Base-by-base conservation (phyloP, 2,888 invertebrate species). In the Hypomecis punctinalis region DNA sequence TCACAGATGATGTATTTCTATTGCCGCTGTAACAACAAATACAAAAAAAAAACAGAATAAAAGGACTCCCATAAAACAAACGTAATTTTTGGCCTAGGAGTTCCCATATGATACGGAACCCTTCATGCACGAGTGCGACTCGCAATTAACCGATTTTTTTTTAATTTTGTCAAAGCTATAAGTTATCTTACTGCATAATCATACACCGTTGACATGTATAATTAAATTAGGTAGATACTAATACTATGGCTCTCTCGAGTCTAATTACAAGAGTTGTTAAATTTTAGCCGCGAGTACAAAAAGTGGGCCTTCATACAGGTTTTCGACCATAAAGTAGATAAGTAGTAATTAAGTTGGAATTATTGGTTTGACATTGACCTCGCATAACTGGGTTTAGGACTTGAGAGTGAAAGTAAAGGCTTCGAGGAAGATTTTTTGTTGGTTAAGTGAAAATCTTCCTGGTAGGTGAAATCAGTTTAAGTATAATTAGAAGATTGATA, bases 341-440 rank as follows among this genome's bases (percentile, higher is more conserved):
- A 67, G 64, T 60, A 63, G 59, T 67, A 71, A 68, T 67, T 65
- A 66, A 55, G 55, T 46, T 63, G 59, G 52, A 68, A 57, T 65
- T 59, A 68, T 71, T 57, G 65, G 59, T 63, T 63, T 68, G 67
- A 67, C 67, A 56, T 61, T 68, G 68, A 67, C 70, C 70, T 67
- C 68, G 60, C 0, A 51, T 52, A 61, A 61, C 67, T 66, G 65
- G 63, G 61, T 49, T 61, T 57, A 45, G 65, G 57, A 59, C 47
- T 35, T 11, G 48, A 57, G 11, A 60, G 65, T 66, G 65, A 66
- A 66, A 57, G 65, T 57, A 8, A 47, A 9, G 47, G 23, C 43
- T 36, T 45, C 33, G 6, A n/a, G 37, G 37, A 36, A 48, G 11
- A 33, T 36, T 48, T 49, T 55, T 13, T 40, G 33, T 33, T 43